Evolutionary conservation across 1,140 invertebrate genomes (phyloP).

Genomic region (Drosophila prosaltans): DNA sequence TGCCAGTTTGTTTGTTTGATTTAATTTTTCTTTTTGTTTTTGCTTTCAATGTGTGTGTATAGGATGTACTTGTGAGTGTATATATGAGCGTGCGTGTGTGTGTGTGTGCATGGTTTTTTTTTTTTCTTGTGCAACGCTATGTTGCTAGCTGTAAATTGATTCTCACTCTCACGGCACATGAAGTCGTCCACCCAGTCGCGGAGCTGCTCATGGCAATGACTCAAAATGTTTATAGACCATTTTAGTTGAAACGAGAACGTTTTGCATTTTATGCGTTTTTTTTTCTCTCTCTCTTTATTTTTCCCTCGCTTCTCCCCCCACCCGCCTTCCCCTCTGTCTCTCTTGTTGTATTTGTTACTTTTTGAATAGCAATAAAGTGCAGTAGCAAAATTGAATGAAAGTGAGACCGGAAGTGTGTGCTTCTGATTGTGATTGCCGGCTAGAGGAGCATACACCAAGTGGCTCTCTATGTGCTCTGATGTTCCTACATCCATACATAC

Average conservation of each 20-base stretch:
- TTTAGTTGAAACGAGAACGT: conserved; percentile 54
- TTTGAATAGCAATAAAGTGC: conserved; percentile 53
- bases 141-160: conserved; percentile 53
- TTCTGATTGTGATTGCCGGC: conserved; percentile 47
- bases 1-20: conserved; percentile 55
- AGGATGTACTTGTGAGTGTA: too few species aligned
- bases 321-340: neutral
- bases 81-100: neutral
- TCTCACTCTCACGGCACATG: conserved; percentile 39
- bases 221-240: conserved; percentile 65
- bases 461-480: conserved; percentile 1
- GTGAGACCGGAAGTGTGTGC: conserved; percentile 62
- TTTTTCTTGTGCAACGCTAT: conserved; percentile 26
- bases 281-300: conserved; percentile 27
- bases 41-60: neutral
- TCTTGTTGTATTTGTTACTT: conserved; percentile 6
- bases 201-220: conserved; percentile 32
- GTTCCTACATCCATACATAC: neutral
- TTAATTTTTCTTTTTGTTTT: conserved; percentile 46
- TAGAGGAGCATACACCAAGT: neutral
- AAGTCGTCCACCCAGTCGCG: neutral
- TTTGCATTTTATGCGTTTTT: conserved; percentile 63
- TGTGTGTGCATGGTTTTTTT: conserved; percentile 8
- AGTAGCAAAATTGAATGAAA: conserved; percentile 56
- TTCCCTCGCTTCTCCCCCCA: neutral